Conservation (phyloP, 2,888 invertebrate genomes). For the Sericinus montela region DNA sequence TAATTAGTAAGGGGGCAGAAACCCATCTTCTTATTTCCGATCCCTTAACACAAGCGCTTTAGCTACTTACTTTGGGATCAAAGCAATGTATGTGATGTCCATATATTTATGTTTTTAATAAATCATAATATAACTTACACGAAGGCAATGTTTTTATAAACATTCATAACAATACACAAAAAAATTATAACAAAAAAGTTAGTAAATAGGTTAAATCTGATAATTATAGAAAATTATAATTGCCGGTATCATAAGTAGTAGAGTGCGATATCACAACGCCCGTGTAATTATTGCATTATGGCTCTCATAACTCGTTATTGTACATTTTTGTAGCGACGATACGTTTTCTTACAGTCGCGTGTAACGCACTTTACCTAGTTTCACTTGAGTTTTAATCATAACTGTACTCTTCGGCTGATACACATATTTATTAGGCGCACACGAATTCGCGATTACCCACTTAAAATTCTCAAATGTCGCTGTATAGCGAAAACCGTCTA, state of each 20-base stretch:
- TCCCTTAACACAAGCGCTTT: too few relatives aligned
- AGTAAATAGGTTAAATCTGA: not conserved
- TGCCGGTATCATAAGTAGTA: not conserved
- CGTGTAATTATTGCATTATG: not conserved
- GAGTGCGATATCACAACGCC: not conserved
- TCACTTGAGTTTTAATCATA: constrained; percentile 4
- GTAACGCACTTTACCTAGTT: constrained; percentile 8
- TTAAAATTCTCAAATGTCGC: not conserved
- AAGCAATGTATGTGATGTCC: too few relatives aligned
- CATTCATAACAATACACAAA: too few relatives aligned
- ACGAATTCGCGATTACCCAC: constrained; percentile 3
- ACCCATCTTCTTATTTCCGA: too few relatives aligned
- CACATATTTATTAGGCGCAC: constrained; percentile 1
- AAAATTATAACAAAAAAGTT: not conserved
- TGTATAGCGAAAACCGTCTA: not conserved
- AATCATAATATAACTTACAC: too few relatives aligned
- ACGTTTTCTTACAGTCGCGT: constrained; percentile 4
- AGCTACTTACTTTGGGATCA: too few relatives aligned
- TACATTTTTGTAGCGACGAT: not conserved
- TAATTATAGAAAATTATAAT: constrained; percentile 6
- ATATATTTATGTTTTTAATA: too few relatives aligned
- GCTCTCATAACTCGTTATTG: not conserved
- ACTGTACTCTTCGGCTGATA: constrained; percentile 1
- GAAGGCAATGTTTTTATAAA: too few relatives aligned
- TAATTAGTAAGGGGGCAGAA: too few relatives aligned